Conservation (phyloP, 2,797 vertebrate genomes). For the Cossypha niveicapilla region DNA sequence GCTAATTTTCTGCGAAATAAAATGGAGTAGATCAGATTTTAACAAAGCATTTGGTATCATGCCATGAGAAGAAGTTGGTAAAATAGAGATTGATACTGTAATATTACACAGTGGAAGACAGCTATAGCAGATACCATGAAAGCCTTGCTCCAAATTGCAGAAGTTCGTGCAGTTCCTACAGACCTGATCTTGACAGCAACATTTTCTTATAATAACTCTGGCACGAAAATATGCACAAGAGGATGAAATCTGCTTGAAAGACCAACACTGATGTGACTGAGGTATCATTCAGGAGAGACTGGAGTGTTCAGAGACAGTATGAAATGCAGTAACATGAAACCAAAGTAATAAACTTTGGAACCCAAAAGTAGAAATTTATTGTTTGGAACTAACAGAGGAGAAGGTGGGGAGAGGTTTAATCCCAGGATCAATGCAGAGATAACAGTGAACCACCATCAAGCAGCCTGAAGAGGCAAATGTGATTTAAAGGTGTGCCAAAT, state of each 20-base stretch:
- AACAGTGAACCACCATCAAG: background rate
- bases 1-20: conserved; percentile 13
- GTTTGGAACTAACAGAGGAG: background rate
- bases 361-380: background rate
- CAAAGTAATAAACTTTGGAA: background rate
- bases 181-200: background rate
- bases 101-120: background rate
- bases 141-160: background rate
- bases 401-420: background rate
- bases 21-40: background rate
- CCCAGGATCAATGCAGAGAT: background rate
- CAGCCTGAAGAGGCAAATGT: background rate
- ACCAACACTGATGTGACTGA: background rate
- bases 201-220: background rate
- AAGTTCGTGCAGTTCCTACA: background rate
- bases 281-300: background rate
- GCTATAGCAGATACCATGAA: background rate
- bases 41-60: background rate
- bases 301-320: background rate
- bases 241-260: background rate
- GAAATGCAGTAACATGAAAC: background rate
- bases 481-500: background rate
- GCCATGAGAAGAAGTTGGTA: background rate
- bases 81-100: background rate
- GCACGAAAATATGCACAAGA: background rate